phyloP scores from a whole-genome alignment of 2,888 invertebrate genomes.

The Mimas tiliae region DNA sequence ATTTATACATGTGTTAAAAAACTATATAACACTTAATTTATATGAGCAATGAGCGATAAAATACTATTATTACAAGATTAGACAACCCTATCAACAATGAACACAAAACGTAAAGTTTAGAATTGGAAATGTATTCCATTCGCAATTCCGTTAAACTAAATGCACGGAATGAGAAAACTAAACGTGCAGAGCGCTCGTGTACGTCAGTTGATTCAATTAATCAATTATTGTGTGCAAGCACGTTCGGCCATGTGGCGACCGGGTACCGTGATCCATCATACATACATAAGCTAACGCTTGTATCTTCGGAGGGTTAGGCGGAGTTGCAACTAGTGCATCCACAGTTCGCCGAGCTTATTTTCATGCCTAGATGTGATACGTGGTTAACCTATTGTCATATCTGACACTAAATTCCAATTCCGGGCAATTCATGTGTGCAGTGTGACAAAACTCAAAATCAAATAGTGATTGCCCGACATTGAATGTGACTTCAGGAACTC shows the following conservation, averaged over 20 bases:
- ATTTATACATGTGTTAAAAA: no score
- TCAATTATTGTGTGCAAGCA: slow-evolving; percentile 26
- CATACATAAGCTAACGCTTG: background rate
- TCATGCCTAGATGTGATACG: no score
- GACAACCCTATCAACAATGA: background rate
- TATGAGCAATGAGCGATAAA: background rate
- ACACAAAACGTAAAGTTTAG: slow-evolving; percentile 8
- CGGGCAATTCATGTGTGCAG: no score
- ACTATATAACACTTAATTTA: no score
- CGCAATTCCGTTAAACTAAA: slow-evolving; percentile 11
- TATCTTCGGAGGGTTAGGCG: no score
- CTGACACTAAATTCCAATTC: no score
- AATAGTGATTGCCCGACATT: no score
- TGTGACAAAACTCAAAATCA: no score
- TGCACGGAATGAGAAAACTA: slow-evolving; percentile 25
- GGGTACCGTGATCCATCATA: slow-evolving; percentile 4
- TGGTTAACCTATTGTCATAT: no score
- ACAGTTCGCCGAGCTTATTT: no score
- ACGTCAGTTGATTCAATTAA: slow-evolving; percentile 27
- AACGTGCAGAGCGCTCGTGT: slow-evolving; percentile 15
- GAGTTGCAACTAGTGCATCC: no score
- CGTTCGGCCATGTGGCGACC: slow-evolving; percentile 5
- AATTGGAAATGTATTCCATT: slow-evolving; percentile 4
- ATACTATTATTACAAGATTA: background rate
- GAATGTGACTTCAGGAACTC: no score